phyloP scores from a whole-genome alignment of 1,140 invertebrate species.

The Heliconius hewitsoni region DNA sequence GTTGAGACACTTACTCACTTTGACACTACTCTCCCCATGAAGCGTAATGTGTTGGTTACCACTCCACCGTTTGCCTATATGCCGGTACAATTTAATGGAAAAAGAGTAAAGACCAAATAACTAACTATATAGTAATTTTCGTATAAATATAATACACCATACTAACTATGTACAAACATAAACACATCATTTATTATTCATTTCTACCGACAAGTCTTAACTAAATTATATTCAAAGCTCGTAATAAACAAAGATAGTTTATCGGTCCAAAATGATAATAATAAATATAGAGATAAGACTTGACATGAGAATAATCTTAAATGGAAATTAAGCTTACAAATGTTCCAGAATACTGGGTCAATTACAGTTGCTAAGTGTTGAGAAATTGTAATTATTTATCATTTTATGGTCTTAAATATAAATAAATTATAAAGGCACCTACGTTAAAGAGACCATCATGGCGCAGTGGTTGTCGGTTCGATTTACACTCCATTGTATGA shows the following conservation, averaged over 20 bases:
- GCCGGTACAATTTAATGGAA: too few relatives aligned
- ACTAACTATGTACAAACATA: background rate
- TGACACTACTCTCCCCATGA: too few relatives aligned
- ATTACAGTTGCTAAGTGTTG: background rate
- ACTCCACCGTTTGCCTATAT: too few relatives aligned
- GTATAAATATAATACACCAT: background rate
- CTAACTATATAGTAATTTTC: too few relatives aligned
- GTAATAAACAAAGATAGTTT: background rate
- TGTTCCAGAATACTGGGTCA: background rate
- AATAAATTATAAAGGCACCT: too few relatives aligned
- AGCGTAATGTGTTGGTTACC: too few relatives aligned
- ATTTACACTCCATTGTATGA: too few relatives aligned
- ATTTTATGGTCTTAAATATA: background rate
- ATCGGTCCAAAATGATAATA: background rate
- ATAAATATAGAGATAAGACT: background rate
- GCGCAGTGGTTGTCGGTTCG: too few relatives aligned
- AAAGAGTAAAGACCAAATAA: too few relatives aligned
- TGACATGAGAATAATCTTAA: background rate
- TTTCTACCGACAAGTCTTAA: background rate
- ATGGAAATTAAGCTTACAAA: background rate
- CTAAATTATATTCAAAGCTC: background rate
- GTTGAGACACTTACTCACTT: too few relatives aligned
- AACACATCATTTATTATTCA: too few relatives aligned
- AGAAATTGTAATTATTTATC: background rate
- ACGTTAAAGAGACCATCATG: too few relatives aligned